Conservation (phyloP, 2,888 invertebrate genomes). For the Epistrophe eligans region DNA sequence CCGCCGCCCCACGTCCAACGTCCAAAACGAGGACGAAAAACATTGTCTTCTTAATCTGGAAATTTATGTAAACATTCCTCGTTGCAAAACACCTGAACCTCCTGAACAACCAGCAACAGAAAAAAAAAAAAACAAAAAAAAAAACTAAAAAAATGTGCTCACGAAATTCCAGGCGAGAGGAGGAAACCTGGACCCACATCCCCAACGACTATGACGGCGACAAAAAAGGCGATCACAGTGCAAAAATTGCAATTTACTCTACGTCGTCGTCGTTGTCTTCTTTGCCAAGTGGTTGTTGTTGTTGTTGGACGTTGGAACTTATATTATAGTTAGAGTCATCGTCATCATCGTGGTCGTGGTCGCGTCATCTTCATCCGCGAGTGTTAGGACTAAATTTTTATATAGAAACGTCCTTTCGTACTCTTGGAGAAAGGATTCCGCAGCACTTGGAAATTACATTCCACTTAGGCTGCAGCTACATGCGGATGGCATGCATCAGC, state of each 20-base stretch:
- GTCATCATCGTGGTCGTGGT: constrained; percentile 15
- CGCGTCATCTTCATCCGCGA: constrained; percentile 40
- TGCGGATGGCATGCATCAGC: constrained; percentile 60
- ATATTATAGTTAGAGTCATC: constrained; percentile 20
- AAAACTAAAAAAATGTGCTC: constrained; percentile 36
- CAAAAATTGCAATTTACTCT: constrained; percentile 73
- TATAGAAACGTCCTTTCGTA: constrained; percentile 43
- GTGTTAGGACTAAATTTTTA: constrained; percentile 71
- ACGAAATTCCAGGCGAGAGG: constrained; percentile 62
- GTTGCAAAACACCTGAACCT: constrained; percentile 76
- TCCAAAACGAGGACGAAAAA: constrained; percentile 52
- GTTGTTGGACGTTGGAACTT: constrained; percentile 15
- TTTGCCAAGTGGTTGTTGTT: constrained; percentile 7
- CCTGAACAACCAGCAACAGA: constrained; percentile 39
- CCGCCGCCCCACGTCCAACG: constrained; percentile 47
- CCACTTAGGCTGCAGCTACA: constrained; percentile 67
- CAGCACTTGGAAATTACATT: constrained; percentile 75
- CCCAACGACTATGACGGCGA: constrained; percentile 67
- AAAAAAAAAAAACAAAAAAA: neutral
- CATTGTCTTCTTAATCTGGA: constrained; percentile 74
- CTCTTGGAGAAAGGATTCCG: constrained; percentile 61
- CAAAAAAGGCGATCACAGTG: constrained; percentile 75
- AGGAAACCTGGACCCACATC: constrained; percentile 29
- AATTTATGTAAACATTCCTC: constrained; percentile 76
- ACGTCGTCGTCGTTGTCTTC: constrained; percentile 38